Conservation (phyloP, 2,113 vertebrate species). For the Tympanuchus pallidicinctus region DNA sequence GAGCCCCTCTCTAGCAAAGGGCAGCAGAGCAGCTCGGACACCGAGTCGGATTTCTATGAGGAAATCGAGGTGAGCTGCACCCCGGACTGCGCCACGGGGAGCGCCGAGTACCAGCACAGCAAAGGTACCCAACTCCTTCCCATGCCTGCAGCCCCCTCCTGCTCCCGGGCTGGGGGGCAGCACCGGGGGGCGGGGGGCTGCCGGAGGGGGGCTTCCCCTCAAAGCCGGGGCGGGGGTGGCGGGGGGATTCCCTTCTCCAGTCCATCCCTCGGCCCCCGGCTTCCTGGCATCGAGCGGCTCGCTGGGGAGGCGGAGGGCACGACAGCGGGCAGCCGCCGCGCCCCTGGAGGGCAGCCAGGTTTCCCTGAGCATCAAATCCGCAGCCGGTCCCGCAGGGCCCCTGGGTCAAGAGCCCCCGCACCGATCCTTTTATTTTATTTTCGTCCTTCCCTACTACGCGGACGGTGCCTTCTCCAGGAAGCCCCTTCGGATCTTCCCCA, state of each 20-base stretch:
- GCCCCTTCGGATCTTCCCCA: neutral
- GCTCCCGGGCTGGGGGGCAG: constrained; percentile 15
- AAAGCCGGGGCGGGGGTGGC: too few relatives aligned
- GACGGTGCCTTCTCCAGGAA: constrained; percentile 5
- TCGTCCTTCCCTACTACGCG: neutral
- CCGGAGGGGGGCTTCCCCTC: neutral
- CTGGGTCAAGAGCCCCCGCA: neutral
- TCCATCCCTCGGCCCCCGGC: neutral
- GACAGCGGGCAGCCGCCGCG: neutral
- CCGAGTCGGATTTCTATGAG: constrained; percentile 99
- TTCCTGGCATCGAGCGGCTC: neutral
- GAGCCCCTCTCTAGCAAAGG: constrained; percentile 85
- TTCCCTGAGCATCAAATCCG: constrained; percentile 39
- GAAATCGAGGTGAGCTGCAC: constrained; percentile 99
- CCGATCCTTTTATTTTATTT: neutral
- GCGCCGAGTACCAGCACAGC: constrained; percentile 90
- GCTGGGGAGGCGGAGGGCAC: constrained; percentile 21
- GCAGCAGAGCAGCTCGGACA: constrained; percentile 93
- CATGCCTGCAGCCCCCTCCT: constrained; percentile 32
- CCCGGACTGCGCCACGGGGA: constrained; percentile 87
- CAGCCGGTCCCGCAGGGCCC: neutral
- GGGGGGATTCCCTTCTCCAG: neutral
- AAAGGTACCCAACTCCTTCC: constrained; percentile 86
- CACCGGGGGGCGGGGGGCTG: neutral
- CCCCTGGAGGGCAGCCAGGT: constrained; percentile 52